Conservation (phyloP, 2,797 vertebrate species). For the Miichthys miiuy region DNA sequence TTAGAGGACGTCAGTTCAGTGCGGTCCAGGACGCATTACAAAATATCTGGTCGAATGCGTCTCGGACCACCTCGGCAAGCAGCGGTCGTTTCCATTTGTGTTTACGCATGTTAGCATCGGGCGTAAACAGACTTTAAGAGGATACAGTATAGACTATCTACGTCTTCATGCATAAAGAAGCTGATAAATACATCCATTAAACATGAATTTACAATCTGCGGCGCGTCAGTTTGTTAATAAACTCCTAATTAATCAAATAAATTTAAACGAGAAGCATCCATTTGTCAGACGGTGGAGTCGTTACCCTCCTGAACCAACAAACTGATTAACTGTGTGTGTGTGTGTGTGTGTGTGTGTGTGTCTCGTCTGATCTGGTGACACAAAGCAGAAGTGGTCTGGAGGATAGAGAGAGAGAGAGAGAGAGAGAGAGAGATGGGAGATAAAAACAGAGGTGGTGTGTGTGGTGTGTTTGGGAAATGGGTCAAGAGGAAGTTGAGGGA, state of each 20-base stretch:
- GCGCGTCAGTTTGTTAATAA: not conserved
- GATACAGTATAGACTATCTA: not conserved
- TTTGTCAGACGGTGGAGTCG: not conserved
- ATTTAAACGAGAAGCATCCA: not conserved
- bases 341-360: constrained; percentile 41
- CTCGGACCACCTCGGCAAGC: no score
- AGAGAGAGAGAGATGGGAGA: constrained; percentile 15
- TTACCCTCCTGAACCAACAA: constrained; percentile 46
- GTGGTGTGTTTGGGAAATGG: constrained; percentile 67
- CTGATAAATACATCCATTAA: not conserved
- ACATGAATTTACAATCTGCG: not conserved
- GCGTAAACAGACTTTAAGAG: not conserved
- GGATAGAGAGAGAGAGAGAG: constrained; percentile 35
- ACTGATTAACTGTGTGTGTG: constrained; percentile 46
- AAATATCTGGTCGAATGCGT: no score
- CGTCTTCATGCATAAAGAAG: no score
- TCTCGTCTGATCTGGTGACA: constrained; percentile 55
- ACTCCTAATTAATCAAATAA: not conserved
- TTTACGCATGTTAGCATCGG: no score
- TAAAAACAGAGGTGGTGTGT: constrained; percentile 47
- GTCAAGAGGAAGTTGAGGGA: constrained; percentile 73
- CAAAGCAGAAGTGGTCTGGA: constrained; percentile 52
- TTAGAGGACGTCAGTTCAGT: no score
- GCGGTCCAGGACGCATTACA: no score
- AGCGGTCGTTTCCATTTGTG: no score